A percentile compares a stretch with the other conserved stretches of the same genome.
These are phyloP conservation scores for Poecilia velifera DNA, from an alignment of 2,797 vertebrate species.

Conservation along the genomic window DNA sequence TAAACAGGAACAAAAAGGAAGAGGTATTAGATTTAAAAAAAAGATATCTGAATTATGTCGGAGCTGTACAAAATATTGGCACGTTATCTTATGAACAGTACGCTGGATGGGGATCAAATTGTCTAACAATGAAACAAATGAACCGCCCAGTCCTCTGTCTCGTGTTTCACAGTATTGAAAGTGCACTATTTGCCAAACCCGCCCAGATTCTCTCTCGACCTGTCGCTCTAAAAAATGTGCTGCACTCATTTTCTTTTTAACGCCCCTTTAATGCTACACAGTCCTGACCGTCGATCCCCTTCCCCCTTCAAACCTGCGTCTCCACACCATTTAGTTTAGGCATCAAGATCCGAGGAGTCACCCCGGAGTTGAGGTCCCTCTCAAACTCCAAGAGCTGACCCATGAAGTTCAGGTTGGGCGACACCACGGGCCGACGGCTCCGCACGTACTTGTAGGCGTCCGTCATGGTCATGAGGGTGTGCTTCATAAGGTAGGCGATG, in stretches of 20 bases:
- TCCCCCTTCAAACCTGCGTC: conserved; percentile 79
- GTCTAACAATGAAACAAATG: conserved; percentile 49
- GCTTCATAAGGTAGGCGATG: conserved; percentile 92
- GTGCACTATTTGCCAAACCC: conserved; percentile 58
- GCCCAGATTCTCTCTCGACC: conserved; percentile 9
- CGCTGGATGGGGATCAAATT: conserved; percentile 60
- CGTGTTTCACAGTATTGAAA: conserved; percentile 73
- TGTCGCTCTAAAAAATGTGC: conserved; percentile 23
- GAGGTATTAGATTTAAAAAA: conserved; percentile 38
- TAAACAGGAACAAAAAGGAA: conserved; percentile 57
- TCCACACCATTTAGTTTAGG: conserved; percentile 88
- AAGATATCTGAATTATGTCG: conserved; percentile 54
- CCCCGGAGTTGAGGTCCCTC: conserved; percentile 88
- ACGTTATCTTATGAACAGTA: conserved; percentile 70
- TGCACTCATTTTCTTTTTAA: conserved; percentile 11
- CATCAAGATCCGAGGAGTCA: conserved; percentile 88
- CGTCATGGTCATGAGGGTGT: conserved; percentile 92
- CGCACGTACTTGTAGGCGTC: conserved; percentile 91
- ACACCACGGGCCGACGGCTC: conserved; percentile 86
- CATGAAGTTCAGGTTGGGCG: conserved; percentile 92
- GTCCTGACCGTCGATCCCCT: conserved; percentile 13
- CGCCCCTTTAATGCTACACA: background rate
- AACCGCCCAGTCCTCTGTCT: conserved; percentile 52
- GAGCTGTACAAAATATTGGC: conserved; percentile 77
- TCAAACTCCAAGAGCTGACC: conserved; percentile 90